Conservation (phyloP, 1,140 invertebrate species). For the Temnothorax longispinosus region DNA sequence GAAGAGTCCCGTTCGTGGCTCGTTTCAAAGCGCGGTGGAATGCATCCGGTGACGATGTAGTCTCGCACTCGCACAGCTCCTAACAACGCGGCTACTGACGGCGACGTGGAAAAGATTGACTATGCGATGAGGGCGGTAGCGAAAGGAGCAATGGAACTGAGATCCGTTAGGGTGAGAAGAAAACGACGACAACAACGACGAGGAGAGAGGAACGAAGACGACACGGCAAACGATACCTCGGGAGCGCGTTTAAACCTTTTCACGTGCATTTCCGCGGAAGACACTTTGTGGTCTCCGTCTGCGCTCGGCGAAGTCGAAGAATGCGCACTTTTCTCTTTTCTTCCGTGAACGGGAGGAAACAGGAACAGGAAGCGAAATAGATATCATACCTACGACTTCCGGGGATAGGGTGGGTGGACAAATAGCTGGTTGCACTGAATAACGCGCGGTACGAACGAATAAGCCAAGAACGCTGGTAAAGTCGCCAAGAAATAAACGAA, state of each 20-base stretch:
- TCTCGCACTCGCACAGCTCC: constrained; percentile 13
- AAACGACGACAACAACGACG: not conserved
- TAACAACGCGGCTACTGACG: constrained; percentile 59
- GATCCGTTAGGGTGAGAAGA: constrained; percentile 29
- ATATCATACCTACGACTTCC: constrained; percentile 37
- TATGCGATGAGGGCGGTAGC: constrained; percentile 30
- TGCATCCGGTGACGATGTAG: constrained; percentile 57
- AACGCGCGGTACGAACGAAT: not conserved
- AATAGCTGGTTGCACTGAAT: constrained; percentile 19
- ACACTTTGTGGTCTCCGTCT: constrained; percentile 68
- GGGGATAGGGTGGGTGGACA: not conserved
- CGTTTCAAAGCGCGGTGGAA: constrained; percentile 66
- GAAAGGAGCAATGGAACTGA: constrained; percentile 51
- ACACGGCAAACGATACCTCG: constrained; percentile 66
- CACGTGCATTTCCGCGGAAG: constrained; percentile 72
- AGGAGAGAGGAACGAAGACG: not conserved
- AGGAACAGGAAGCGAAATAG: constrained; percentile 48
- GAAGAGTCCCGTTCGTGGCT: constrained; percentile 52
- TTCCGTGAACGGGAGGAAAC: not conserved
- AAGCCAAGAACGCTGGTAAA: not conserved
- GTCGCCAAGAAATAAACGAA: not conserved
- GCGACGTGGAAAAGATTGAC: constrained; percentile 63
- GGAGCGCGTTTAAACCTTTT: constrained; percentile 70
- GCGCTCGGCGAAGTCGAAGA: constrained; percentile 66
- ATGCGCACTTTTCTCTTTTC: constrained; percentile 60